These are phyloP conservation scores for Cryptomyrus ogoouensis DNA, from an alignment of 2,113 vertebrate species.

Conservation along the genomic window DNA sequence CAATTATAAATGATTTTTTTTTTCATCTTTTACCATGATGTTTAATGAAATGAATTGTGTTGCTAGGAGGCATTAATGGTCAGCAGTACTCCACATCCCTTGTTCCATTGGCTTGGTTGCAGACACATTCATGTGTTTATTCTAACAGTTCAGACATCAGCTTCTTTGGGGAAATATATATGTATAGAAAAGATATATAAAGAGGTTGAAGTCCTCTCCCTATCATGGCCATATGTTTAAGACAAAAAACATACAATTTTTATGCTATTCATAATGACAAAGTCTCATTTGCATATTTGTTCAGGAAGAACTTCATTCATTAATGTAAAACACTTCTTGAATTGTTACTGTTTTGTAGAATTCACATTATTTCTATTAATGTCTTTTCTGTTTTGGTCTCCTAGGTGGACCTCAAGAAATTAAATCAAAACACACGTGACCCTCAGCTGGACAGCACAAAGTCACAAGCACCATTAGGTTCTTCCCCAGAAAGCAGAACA, in stretches of 20 bases:
- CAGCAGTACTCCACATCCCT: neutral
- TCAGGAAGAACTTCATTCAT: too few species aligned
- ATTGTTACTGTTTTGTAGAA: neutral
- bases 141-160: neutral
- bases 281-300: neutral
- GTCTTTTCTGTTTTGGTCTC: conserved; percentile 37
- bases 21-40: neutral
- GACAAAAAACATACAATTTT: neutral
- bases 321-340: neutral
- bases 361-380: conserved; percentile 27
- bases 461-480: conserved; percentile 60
- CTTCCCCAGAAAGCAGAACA: conserved; percentile 67
- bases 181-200: neutral
- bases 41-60: neutral
- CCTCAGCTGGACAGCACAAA: conserved; percentile 78
- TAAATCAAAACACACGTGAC: conserved; percentile 85
- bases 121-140: neutral
- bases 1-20: neutral
- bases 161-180: neutral
- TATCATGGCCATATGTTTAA: neutral
- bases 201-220: neutral
- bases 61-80: neutral
- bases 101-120: neutral
- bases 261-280: neutral
- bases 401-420: conserved; percentile 82